Base-by-base conservation (phyloP, 35 echinoderm and acorn worm genomes). In the Nesometra sesokonis region DNA sequence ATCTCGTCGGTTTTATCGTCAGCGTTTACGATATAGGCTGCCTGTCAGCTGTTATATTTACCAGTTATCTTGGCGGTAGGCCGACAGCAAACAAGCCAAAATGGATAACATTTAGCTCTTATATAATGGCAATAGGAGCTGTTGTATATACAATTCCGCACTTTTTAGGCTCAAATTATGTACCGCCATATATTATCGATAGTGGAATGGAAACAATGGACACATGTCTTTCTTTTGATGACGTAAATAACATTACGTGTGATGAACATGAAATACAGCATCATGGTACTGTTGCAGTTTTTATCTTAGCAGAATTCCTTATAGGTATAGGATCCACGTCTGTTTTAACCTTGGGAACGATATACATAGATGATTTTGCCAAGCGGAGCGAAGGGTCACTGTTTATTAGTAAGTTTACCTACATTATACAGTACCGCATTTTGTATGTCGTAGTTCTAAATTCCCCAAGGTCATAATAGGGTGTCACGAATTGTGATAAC, bases 351-450 rank as follows among this genome's bases (percentile, higher is more conserved):
- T 35, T 91, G 13, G 84, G 82, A 13, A 85, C 89, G 2, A 86
- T 84, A n/a, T 91, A 91, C 57, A 85, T 91, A 29, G 89, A 91
- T 86, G 89, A 91, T 80, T 85, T 34, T 47, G 84, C 85, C 0
- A 78, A 52, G 29, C 78, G 77, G 46, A 81, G 40, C 21, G 83
- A 91, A 85, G 33, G 38, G 17, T 47, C 89, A 9, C 19, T 91
- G 3, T 78, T 79, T 79, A 77, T 91, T n/a, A 84, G 89, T 91
- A 76, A 57, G 89, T 82, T 32, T 9, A 9, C 79, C 30, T 3
- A 3, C 7, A 17, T 23, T 5, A 9, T 9, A 29, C 23, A 85
- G 84, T 7, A 7, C 38, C 38, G 38, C 15, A n/a, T n/a, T n/a
- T n/a, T n/a, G n/a, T n/a, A n/a, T n/a, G n/a, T n/a, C n/a, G n/a